Base-by-base conservation (phyloP, 2,888 invertebrate genomes). In the Lasioglossum figueresi region DNA sequence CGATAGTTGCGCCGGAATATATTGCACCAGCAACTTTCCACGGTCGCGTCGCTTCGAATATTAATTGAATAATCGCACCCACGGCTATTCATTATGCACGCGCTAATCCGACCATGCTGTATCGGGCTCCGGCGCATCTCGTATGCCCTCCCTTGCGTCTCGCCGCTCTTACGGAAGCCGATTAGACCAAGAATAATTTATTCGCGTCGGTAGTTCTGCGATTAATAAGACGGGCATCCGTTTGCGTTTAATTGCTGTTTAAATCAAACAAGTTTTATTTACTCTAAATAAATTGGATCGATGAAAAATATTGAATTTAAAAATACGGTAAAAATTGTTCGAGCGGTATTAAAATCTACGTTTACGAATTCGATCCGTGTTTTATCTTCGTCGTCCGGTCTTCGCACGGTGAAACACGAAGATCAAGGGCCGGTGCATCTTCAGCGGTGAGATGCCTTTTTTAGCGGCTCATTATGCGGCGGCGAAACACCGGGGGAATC, bases 51-150 rank as follows among this genome's bases (percentile, higher is more conserved):
- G 82, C 72, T 68, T 66, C 63, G 68, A 72, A 80, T 89, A 86
- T 90, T 91, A 89, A 91, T 91, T 91, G 89, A 91, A 91, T 89
- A 89, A 91, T 90, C 84, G 90, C 86, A 86, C 88, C 85, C 87
- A 83, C 86, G 87, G 84, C 82, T 79, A 88, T 86, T 90, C 84
- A 90, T 91, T 90, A 91, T 76, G 85, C 88, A 83, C 83, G 80
- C 76, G 23, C 87, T 91, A 90, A 90, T 31, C n/a, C 63, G 63
- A 88, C 90, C 89, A 3, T 82, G 83, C 77, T 79, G 77, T 74
- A 34, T 56, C 48, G 72, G 75, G 34, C 37, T 34, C 43, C 37
- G 48, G 63, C 75, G 63, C 40, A 27, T 75, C 81, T 76, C 59
- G 63, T 68, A 48, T 70, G 82, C 79, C 75, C 82, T 82, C 70